These are phyloP conservation scores for Apomyelois bistriatella DNA, from an alignment of 2,888 invertebrate species.

Conservation along the genomic window DNA sequence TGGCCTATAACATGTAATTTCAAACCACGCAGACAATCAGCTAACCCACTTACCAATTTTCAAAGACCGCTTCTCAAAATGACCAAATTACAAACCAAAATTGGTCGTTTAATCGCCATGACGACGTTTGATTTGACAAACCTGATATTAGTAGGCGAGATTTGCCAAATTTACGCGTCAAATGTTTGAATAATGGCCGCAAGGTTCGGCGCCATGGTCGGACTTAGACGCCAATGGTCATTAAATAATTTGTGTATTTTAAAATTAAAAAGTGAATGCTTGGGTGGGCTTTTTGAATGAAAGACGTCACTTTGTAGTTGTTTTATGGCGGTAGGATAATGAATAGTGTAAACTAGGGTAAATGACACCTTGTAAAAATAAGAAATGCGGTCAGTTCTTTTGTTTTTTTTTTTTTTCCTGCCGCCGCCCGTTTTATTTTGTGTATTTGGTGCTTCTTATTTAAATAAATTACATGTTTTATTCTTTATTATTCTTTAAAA, in stretches of 20 bases:
- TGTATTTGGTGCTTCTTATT: too few species aligned
- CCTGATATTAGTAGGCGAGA: slow-evolving; percentile 36
- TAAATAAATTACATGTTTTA: too few species aligned
- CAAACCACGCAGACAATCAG: slow-evolving; percentile 53
- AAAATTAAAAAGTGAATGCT: slow-evolving; percentile 33
- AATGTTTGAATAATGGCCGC: slow-evolving; percentile 45
- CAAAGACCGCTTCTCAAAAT: slow-evolving; percentile 7
- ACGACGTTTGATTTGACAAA: slow-evolving; percentile 31
- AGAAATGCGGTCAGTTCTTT: not conserved
- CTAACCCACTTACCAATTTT: slow-evolving; percentile 33
- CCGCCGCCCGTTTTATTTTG: too few species aligned
- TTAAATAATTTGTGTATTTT: slow-evolving; percentile 42
- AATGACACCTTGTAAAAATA: slow-evolving; percentile 4
- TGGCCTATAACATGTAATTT: slow-evolving; percentile 70
- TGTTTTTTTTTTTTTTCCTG: too few species aligned
- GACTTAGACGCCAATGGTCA: slow-evolving; percentile 15
- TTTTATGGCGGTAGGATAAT: not conserved
- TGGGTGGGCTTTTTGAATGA: slow-evolving; percentile 46
- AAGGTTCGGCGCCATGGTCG: slow-evolving; percentile 31
- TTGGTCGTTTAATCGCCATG: slow-evolving; percentile 34
- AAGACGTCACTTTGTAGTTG: slow-evolving; percentile 19
- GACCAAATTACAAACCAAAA: slow-evolving; percentile 38
- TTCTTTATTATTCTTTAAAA: too few species aligned
- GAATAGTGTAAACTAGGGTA: not conserved
- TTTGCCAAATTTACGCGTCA: slow-evolving; percentile 48